Evolutionary conservation across 2,113 vertebrate species (phyloP).

Genomic region (Sinocyclocheilus grahami): DNA sequence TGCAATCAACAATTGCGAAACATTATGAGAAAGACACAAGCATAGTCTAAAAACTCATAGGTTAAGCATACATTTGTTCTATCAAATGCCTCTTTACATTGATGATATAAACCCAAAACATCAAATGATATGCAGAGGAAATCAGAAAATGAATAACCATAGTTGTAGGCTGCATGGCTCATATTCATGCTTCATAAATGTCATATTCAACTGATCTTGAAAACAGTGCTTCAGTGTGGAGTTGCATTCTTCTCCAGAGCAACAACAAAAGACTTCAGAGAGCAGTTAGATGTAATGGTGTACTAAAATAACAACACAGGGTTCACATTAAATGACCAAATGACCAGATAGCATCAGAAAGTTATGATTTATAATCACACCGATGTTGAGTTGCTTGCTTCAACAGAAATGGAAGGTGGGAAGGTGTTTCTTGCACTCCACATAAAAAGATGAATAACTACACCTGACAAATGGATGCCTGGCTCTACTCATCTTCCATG

Average conservation of each 20-base stretch:
- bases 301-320: conserved; percentile 36
- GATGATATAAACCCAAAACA: not conserved
- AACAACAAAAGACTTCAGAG: conserved; percentile 30
- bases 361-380: conserved; percentile 17
- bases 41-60: not conserved
- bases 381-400: conserved; percentile 7
- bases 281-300: not conserved
- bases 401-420: conserved; percentile 20
- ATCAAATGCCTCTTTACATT: conserved; percentile 22
- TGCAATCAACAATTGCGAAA: not conserved
- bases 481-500: not conserved
- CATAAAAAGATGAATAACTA: conserved; percentile 38
- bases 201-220: not conserved
- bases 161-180: not conserved
- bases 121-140: too few relatives aligned
- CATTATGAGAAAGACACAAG: not conserved
- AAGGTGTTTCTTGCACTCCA: conserved; percentile 10
- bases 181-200: not conserved
- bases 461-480: conserved; percentile 37
- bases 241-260: not conserved
- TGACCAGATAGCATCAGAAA: not conserved
- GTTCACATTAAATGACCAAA: not conserved
- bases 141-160: not conserved
- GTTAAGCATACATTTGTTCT: not conserved
- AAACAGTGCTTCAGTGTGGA: not conserved